Evolutionary conservation across 2,113 vertebrate genomes (phyloP).

Genomic region (Cettia cetti): DNA sequence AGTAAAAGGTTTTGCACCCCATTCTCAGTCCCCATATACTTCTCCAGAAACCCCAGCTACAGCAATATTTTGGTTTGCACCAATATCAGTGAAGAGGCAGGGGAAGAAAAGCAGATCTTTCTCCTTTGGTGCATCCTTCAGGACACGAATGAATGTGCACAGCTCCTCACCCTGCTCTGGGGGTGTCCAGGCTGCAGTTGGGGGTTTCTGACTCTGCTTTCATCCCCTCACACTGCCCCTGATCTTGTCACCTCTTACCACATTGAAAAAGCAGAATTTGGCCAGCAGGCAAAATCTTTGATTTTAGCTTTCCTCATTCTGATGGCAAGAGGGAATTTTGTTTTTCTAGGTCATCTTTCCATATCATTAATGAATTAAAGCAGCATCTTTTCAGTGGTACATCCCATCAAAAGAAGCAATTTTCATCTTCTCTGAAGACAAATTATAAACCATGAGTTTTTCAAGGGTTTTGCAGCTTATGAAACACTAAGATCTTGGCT

Average conservation of each 20-base stretch:
- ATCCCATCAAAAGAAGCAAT: not conserved
- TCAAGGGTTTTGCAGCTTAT: conserved; percentile 28
- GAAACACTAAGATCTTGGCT: conserved; percentile 47
- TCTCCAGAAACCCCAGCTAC: not conserved
- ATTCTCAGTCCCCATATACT: not conserved
- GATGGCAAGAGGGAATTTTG: not conserved
- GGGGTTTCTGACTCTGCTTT: not conserved
- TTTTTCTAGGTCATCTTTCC: conserved; percentile 33
- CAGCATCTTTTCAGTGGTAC: not conserved
- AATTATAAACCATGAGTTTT: not conserved
- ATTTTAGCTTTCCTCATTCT: not conserved
- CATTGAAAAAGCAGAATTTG: not conserved
- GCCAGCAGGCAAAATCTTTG: not conserved
- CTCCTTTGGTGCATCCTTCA: not conserved
- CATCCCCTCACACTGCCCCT: not conserved
- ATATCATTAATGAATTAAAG: conserved; percentile 31
- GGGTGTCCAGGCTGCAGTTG: not conserved
- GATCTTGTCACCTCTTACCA: not conserved
- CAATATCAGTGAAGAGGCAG: not conserved
- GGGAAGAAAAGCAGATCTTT: not conserved
- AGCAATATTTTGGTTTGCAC: not conserved
- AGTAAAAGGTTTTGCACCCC: not conserved
- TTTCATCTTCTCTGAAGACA: conserved; percentile 37
- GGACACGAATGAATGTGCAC: not conserved
- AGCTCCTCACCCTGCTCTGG: not conserved